Evolutionary conservation across 2,888 invertebrate species (phyloP).

Genomic region (Parapristionchus giblindavisi): DNA sequence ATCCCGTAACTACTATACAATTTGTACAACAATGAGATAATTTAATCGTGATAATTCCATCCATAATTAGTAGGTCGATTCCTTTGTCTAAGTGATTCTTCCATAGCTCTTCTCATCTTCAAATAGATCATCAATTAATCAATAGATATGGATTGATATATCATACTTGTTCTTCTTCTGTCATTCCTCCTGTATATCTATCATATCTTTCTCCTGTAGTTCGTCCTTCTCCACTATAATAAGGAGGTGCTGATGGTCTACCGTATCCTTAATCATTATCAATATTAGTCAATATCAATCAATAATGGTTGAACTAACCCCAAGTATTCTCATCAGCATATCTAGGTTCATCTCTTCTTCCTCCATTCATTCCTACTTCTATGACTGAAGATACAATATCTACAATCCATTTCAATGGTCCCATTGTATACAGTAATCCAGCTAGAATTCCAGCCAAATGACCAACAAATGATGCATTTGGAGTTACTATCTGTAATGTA

Average conservation of each 20-base stretch:
- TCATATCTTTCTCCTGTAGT: not conserved
- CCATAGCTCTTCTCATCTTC: conserved; percentile 67
- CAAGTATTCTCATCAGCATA: not conserved
- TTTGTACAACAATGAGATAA: not conserved
- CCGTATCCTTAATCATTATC: conserved; percentile 5
- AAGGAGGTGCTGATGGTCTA: conserved; percentile 12
- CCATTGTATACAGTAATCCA: conserved; percentile 75
- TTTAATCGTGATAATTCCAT: conserved; percentile 16
- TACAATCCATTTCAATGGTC: conserved; percentile 69
- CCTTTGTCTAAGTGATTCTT: conserved; percentile 50
- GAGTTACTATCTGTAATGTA: conserved; percentile 71
- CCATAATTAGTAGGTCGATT: conserved; percentile 26
- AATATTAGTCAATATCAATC: too few species aligned
- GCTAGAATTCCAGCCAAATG: conserved; percentile 78
- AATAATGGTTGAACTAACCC: not conserved
- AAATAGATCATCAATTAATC: not conserved
- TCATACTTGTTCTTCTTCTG: conserved; percentile 66
- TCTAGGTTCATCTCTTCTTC: not conserved
- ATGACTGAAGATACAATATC: conserved; percentile 10
- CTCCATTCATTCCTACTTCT: conserved; percentile 3
- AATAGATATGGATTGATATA: not conserved
- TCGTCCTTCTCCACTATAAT: not conserved
- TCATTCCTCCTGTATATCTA: conserved; percentile 68
- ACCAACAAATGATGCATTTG: conserved; percentile 77
- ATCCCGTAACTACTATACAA: too few species aligned